Conservation (phyloP, 2,113 vertebrate genomes). For the Corapipo altera region DNA sequence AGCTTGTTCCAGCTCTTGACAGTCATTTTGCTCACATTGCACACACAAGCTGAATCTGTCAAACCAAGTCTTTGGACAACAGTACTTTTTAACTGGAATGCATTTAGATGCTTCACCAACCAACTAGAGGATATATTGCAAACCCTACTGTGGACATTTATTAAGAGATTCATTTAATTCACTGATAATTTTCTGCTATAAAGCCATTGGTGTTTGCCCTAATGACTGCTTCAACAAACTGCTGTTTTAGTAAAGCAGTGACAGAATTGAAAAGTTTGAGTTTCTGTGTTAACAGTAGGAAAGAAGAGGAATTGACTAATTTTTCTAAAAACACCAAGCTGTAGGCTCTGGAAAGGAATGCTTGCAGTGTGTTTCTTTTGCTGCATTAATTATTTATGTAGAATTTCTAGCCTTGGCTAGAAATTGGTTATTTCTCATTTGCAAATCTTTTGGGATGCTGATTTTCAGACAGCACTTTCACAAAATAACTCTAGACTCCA, state of each 20-base stretch:
- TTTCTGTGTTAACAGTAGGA: not conserved
- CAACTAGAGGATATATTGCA: not conserved
- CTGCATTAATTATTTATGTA: not conserved
- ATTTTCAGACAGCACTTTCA: not conserved
- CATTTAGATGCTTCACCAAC: not conserved
- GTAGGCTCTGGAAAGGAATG: not conserved
- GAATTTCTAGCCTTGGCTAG: not conserved
- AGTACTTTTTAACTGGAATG: not conserved
- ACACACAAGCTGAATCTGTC: not conserved
- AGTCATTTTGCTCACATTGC: not conserved
- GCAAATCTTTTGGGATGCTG: not conserved
- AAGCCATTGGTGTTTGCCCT: not conserved
- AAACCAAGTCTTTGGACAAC: not conserved
- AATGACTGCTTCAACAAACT: not conserved
- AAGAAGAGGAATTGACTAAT: not conserved
- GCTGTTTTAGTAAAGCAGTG: not conserved
- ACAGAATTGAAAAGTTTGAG: not conserved
- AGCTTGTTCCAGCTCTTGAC: not conserved
- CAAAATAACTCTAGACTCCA: not conserved
- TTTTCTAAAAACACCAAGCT: not conserved
- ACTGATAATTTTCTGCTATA: not conserved
- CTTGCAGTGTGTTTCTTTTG: not conserved
- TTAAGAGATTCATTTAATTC: not conserved
- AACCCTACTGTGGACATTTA: not conserved
- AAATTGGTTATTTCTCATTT: not conserved